Evolutionary conservation across 1,140 invertebrate genomes (phyloP).

Genomic region (Brachionus asplanchnoidis): DNA sequence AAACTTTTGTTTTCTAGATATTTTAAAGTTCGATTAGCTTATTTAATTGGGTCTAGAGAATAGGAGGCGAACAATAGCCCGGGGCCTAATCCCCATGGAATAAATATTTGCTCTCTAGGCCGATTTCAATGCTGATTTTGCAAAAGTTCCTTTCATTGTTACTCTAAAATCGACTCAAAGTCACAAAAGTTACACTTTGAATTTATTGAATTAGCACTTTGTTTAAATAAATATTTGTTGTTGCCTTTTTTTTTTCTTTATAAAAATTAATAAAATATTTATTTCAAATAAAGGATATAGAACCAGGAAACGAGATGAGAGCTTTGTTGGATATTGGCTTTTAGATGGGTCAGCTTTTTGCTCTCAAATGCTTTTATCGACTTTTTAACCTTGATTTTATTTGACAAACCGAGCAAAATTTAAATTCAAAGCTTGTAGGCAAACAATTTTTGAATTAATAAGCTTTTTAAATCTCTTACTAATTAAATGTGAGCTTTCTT

Average conservation of each 20-base stretch:
- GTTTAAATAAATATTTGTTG: background rate
- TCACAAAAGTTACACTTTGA: constrained; percentile 4
- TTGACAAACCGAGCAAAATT: background rate
- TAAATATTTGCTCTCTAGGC: background rate
- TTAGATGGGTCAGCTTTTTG: background rate
- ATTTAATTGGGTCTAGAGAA: background rate
- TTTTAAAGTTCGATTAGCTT: background rate
- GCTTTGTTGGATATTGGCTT: background rate
- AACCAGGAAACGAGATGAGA: constrained; percentile 7
- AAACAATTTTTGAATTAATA: background rate
- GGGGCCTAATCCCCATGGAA: background rate
- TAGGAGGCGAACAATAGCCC: background rate
- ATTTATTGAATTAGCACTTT: background rate
- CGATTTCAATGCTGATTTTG: background rate
- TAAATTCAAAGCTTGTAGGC: background rate
- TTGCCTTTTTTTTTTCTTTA: background rate
- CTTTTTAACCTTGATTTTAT: background rate
- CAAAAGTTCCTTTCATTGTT: background rate
- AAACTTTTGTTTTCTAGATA: background rate
- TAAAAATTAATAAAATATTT: constrained; percentile 17
- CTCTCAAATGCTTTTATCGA: background rate
- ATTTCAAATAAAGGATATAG: constrained; percentile 5
- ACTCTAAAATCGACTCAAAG: background rate
- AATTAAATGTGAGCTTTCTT: background rate
- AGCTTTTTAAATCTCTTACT: background rate